Percentiles rank a stretch among this genome's conserved stretches.
Conservation (phyloP, 2,113 vertebrate genomes). For the Carassius carassius region DNA sequence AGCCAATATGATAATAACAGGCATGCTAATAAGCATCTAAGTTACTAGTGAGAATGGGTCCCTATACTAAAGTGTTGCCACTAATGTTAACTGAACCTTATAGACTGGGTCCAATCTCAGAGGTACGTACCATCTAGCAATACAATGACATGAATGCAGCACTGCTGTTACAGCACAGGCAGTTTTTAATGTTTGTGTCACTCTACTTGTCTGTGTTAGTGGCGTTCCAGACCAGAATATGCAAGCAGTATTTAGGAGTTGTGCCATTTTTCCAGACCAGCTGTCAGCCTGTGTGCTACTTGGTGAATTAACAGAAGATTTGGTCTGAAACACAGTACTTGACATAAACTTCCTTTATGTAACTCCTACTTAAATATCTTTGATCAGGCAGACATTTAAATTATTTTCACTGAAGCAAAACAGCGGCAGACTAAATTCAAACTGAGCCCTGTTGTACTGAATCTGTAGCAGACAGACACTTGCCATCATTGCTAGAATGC, state of each 20-base stretch:
- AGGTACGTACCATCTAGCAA: background rate
- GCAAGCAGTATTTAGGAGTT: background rate
- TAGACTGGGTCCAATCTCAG: background rate
- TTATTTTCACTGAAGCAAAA: background rate
- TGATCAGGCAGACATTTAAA: background rate
- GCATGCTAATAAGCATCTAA: too few species aligned
- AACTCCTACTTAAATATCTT: conserved; percentile 8
- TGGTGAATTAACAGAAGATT: background rate
- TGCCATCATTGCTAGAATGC: background rate
- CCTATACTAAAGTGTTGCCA: too few species aligned
- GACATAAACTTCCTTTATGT: background rate
- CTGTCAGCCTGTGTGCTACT: background rate
- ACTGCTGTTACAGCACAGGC: background rate
- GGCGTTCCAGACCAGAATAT: background rate
- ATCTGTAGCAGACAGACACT: background rate
- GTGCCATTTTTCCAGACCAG: background rate
- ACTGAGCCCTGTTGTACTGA: background rate
- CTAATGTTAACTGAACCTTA: too few species aligned
- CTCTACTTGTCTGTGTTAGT: background rate
- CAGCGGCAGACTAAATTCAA: background rate
- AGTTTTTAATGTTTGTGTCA: background rate
- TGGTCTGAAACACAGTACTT: background rate
- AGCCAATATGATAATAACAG: too few species aligned
- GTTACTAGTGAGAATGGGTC: too few species aligned
- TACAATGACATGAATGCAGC: background rate